Evolutionary conservation across 2,888 invertebrate genomes (phyloP), one percentile per base, ranked within the genome.

Genomic region (Calameuta idolon): DNA sequence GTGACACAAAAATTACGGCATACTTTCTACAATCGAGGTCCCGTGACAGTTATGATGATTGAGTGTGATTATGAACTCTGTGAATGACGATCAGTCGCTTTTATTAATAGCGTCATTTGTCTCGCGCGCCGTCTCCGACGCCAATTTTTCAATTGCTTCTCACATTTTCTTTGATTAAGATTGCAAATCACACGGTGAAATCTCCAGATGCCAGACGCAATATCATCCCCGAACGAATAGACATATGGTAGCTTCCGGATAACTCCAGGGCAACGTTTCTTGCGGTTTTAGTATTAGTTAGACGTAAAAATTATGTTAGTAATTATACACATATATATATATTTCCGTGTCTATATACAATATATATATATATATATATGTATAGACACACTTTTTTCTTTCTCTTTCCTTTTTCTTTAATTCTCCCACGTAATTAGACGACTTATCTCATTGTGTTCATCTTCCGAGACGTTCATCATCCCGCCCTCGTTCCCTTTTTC

Each of bases 1-100:
- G 75, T 55, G 69, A 37, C 79, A 78, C 79, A 76, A 81, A 81
- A 81, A 79, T 81, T 77, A 77, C 78, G 81, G 75, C 81, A 81
- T 40, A 81, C 81, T 81, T 81, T 81, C 81, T 78, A 78, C 71
- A 68, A 34, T 55, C 77, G 77, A 40, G 68, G 9, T 34, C 31
- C 30, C 77, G 69, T 40, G 34, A 74, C 71, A 75, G 73, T 77
- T 77, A 75, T 77, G 77, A 77, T 73, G 37, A 77, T 79, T 75
- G 77, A 75, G 77, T 69, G 30, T 79, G 75, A 77, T 79, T 79
- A 79, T 77, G 71, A 75, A 40, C 33, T 75, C 5, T 3, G 31
- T 34, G 55, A 69, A 34, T 40, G 77, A 75, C 75, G 69, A 75
- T 75, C 34, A 69, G 40, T n/a, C 74, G 37, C 35, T 75, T 55